A percentile compares a stretch with the other conserved stretches of the same genome.
Evolutionary conservation across 2,888 invertebrate genomes (phyloP).

Genomic region (Aleiodes testaceus): DNA sequence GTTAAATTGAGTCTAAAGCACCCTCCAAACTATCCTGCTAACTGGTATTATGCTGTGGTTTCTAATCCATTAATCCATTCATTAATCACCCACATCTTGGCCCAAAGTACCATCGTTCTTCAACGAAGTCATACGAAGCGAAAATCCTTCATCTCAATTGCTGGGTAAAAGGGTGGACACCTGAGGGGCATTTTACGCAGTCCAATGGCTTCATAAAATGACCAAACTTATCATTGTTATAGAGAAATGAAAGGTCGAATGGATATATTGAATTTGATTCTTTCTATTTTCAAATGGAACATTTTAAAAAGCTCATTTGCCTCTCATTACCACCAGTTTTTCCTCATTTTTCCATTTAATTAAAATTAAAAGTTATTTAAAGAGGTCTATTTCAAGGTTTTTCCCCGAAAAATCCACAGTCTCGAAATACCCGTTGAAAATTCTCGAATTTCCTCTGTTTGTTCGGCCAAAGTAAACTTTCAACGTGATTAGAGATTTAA

Average conservation of each 20-base stretch:
- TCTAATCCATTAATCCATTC: constrained; percentile 66
- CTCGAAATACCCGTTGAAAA: not conserved
- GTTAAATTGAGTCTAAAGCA: constrained; percentile 35
- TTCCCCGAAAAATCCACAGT: not conserved
- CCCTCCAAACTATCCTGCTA: constrained; percentile 51
- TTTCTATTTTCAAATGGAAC: too few species aligned
- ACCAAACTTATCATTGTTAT: constrained; percentile 23
- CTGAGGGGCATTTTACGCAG: constrained; percentile 8
- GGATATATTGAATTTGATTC: too few species aligned
- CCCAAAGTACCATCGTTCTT: constrained; percentile 34
- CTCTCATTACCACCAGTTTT: too few species aligned
- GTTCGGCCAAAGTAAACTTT: constrained; percentile 52
- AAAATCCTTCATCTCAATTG: constrained; percentile 30
- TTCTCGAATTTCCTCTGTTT: constrained; percentile 29
- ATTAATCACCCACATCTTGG: constrained; percentile 60
- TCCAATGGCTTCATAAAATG: not conserved
- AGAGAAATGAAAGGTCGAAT: not conserved
- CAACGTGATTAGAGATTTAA: constrained; percentile 55
- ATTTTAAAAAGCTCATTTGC: too few species aligned
- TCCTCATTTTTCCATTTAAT: too few species aligned
- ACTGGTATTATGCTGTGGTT: constrained; percentile 64
- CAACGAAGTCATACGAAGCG: constrained; percentile 29
- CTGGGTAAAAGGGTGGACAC: not conserved
- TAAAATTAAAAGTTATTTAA: too few species aligned
- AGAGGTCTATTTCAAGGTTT: too few species aligned